phyloP scores from a whole-genome alignment of 2,888 invertebrate species.

The Tipula confusa region DNA sequence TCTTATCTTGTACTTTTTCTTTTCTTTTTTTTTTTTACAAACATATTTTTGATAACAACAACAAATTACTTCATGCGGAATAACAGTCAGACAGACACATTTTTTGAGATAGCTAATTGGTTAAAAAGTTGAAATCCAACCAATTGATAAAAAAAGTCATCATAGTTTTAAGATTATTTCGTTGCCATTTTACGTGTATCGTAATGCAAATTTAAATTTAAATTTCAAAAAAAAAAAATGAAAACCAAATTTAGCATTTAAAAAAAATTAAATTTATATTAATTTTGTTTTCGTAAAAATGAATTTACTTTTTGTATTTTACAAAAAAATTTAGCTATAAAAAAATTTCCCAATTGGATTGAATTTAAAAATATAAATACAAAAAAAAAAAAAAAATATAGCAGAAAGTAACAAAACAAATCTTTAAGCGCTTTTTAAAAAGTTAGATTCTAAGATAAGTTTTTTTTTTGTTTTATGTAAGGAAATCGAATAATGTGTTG shows the following conservation, averaged over 20 bases:
- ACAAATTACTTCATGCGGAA: slow-evolving; percentile 5
- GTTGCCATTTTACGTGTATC: background rate
- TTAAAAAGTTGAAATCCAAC: background rate
- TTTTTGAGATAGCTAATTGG: slow-evolving; percentile 17
- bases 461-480: background rate
- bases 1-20: background rate
- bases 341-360: background rate
- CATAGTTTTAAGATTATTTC: slow-evolving; percentile 20
- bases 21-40: background rate
- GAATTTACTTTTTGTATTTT: background rate
- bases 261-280: background rate
- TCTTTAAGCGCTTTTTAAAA: background rate
- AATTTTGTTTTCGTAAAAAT: background rate
- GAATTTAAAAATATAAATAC: background rate
- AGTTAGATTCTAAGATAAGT: background rate
- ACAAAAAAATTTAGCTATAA: background rate
- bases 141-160: background rate
- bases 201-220: background rate
- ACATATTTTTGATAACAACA: background rate
- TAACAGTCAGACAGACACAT: slow-evolving; percentile 3
- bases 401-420: background rate
- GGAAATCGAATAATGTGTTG: background rate
- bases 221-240: too few species aligned
- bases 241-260: slow-evolving; percentile 20
- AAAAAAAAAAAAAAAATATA: too few species aligned